Percentiles rank a stretch among this genome's conserved stretches.
Evolutionary conservation across 2,113 vertebrate genomes (phyloP).

Genomic region (Zootoca vivipara): DNA sequence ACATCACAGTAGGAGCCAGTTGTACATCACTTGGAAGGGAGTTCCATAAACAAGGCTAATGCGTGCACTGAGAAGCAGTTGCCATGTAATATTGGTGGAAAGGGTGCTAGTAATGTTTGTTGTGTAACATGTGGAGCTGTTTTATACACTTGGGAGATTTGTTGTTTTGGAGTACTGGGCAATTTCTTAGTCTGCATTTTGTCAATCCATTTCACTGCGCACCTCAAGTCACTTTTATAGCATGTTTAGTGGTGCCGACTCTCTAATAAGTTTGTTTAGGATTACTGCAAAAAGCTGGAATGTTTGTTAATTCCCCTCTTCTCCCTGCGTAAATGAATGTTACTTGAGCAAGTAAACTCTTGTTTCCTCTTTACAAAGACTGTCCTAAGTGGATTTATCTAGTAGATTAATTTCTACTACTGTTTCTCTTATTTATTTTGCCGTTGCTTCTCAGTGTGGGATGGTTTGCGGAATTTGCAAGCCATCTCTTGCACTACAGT

Average conservation of each 20-base stretch:
- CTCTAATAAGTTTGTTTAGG: background rate
- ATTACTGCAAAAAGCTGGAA: background rate
- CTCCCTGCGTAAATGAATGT: no score
- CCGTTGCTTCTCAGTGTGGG: background rate
- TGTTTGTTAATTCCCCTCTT: background rate
- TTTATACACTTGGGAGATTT: no score
- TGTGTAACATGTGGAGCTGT: no score
- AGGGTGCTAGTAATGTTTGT: no score
- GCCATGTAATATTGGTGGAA: no score
- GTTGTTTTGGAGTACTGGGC: no score
- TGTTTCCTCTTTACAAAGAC: slow-evolving; percentile 26
- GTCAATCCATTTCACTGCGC: background rate
- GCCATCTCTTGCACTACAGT: background rate
- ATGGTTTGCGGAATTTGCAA: background rate
- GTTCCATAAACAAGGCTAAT: no score
- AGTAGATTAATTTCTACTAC: slow-evolving; percentile 29
- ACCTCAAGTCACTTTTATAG: background rate
- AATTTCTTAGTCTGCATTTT: no score
- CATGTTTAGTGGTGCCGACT: background rate
- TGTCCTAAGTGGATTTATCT: slow-evolving; percentile 28
- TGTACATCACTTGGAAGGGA: no score
- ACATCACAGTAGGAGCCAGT: no score
- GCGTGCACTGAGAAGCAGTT: no score
- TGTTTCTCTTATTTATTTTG: background rate
- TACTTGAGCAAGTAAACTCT: background rate